Evolutionary conservation across 53 echinoderm and acorn worm species (phyloP).

Genomic region (Holothuria scabra): DNA sequence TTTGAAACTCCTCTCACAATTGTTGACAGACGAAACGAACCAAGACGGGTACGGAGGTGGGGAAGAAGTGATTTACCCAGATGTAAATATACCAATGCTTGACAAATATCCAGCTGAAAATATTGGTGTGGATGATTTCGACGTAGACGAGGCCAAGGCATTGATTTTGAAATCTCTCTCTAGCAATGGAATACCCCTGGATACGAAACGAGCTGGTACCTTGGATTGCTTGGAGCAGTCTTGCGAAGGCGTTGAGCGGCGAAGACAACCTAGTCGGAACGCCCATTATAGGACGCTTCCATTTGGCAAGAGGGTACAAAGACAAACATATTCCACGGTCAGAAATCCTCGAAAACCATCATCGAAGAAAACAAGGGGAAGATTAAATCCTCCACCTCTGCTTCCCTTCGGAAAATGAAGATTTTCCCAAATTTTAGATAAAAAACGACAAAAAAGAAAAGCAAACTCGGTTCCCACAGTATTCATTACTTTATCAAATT

Average conservation of each 20-base stretch:
- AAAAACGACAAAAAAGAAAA: background rate
- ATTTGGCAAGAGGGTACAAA: slow-evolving; percentile 44
- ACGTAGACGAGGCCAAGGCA: background rate
- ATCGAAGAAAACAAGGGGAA: slow-evolving; percentile 13
- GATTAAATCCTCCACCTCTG: slow-evolving; percentile 1
- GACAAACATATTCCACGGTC: slow-evolving; percentile 9
- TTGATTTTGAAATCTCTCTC: slow-evolving; percentile 20
- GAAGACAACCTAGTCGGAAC: slow-evolving; percentile 9
- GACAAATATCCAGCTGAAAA: background rate
- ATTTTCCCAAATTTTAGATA: background rate
- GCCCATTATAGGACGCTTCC: slow-evolving; percentile 47
- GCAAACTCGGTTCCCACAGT: slow-evolving; percentile 6
- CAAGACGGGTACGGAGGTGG: background rate
- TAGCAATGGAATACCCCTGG: slow-evolving; percentile 26
- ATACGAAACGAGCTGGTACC: slow-evolving; percentile 9
- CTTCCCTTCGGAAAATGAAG: slow-evolving; percentile 46
- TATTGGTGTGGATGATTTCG: background rate
- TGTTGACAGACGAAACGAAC: slow-evolving; percentile 18
- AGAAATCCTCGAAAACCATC: slow-evolving; percentile 27
- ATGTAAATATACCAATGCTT: slow-evolving; percentile 42
- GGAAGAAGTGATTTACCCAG: background rate
- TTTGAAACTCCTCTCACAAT: slow-evolving; percentile 20
- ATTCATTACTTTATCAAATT: slow-evolving; percentile 11
- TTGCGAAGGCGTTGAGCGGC: slow-evolving; percentile 15
- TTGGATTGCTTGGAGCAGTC: slow-evolving; percentile 26